These are phyloP conservation scores for Temnothorax unifasciatus DNA, from an alignment of 2,888 invertebrate species.

Conservation along the genomic window DNA sequence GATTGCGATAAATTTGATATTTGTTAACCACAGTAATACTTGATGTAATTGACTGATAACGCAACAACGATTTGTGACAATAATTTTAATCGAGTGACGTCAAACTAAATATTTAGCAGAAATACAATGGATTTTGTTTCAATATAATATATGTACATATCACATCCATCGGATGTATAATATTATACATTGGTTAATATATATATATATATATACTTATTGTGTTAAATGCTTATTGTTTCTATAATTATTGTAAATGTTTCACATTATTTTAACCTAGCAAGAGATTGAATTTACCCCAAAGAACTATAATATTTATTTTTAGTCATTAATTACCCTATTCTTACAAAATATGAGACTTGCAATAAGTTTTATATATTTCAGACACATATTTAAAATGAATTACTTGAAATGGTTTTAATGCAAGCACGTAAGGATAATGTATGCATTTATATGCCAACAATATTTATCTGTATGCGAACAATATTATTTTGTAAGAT, in stretches of 20 bases:
- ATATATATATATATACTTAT: not conserved
- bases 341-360: not conserved
- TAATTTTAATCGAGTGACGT: not conserved
- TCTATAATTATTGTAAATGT: not conserved
- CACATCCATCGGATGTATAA: not conserved
- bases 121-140: not conserved
- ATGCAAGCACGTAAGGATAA: not conserved
- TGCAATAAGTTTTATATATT: not conserved
- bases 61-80: not conserved
- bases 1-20: not conserved
- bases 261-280: not conserved
- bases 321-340: not conserved
- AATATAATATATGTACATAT: not conserved
- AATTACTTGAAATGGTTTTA: not conserved
- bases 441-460: not conserved
- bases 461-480: not conserved
- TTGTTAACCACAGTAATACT: not conserved
- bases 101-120: not conserved
- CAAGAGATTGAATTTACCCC: not conserved
- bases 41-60: not conserved
- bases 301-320: not conserved
- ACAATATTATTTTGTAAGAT: not conserved
- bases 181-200: not conserved
- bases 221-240: not conserved
- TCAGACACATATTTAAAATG: not conserved